Evolutionary conservation across 64 coral and sea anemone species (phyloP).

Genomic region (Actinia tenebrosa): DNA sequence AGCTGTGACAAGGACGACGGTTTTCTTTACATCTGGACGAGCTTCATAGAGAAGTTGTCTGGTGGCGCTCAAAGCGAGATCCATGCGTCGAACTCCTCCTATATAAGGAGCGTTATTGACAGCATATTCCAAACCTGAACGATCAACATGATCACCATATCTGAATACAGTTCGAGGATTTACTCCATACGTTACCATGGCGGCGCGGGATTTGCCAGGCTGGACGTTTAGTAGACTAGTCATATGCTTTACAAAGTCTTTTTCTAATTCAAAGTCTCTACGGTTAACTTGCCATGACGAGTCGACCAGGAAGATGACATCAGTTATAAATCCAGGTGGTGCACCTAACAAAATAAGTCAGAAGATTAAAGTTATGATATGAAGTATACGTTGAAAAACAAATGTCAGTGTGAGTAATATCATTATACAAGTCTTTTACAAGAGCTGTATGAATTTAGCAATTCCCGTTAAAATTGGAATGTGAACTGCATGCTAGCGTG

Average conservation of each 20-base stretch:
- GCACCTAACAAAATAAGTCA: neutral
- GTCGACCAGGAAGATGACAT: conserved; percentile 48
- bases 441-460: too few species aligned
- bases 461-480: too few species aligned
- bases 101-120: conserved; percentile 21
- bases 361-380: too few species aligned
- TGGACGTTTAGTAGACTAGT: conserved; percentile 44
- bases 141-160: conserved; percentile 14
- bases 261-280: conserved; percentile 37
- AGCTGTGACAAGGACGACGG: neutral
- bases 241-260: conserved; percentile 55
- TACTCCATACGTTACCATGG: conserved; percentile 38
- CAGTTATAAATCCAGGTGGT: conserved; percentile 14
- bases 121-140: conserved; percentile 23
- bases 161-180: conserved; percentile 24
- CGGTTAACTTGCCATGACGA: conserved; percentile 31
- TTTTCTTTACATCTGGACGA: conserved; percentile 7
- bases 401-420: too few species aligned
- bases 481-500: too few species aligned
- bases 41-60: conserved; percentile 23
- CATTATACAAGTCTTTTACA: too few species aligned
- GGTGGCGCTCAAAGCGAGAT: conserved; percentile 48
- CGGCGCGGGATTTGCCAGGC: conserved; percentile 34
- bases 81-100: conserved; percentile 53
- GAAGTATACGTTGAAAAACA: too few species aligned